These are phyloP conservation scores for Amphiprion percula DNA, from an alignment of 2,113 vertebrate genomes.

Conservation along the genomic window DNA sequence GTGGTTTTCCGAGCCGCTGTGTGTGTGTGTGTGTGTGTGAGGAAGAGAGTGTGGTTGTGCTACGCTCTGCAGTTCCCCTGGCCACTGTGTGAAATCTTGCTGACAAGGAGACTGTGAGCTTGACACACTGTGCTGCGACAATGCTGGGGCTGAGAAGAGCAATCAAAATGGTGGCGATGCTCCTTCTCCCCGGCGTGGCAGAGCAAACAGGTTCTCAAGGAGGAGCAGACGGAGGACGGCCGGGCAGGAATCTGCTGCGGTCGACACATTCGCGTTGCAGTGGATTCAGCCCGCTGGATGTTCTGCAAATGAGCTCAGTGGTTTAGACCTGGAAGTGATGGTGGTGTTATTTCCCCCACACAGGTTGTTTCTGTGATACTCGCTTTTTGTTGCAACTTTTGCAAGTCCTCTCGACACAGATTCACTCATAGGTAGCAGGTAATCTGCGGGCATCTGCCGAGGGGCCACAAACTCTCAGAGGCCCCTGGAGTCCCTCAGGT, in stretches of 20 bases:
- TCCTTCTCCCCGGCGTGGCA: slow-evolving; percentile 79
- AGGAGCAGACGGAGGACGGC: slow-evolving; percentile 67
- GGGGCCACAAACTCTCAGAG: slow-evolving; percentile 1
- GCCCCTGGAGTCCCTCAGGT: background rate
- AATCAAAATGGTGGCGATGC: slow-evolving; percentile 87
- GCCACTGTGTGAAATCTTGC: slow-evolving; percentile 85
- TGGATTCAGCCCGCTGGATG: slow-evolving; percentile 55
- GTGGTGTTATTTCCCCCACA: background rate
- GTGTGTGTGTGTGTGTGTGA: slow-evolving; percentile 18
- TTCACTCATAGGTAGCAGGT: slow-evolving; percentile 31
- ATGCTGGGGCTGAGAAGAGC: slow-evolving; percentile 80
- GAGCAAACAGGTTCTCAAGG: slow-evolving; percentile 83
- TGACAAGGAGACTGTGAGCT: slow-evolving; percentile 84
- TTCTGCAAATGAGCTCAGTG: slow-evolving; percentile 54
- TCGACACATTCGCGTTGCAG: slow-evolving; percentile 58
- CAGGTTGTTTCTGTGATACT: background rate
- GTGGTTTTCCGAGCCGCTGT: slow-evolving; percentile 8
- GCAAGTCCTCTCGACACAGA: slow-evolving; percentile 45
- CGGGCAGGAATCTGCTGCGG: slow-evolving; percentile 69
- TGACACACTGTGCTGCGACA: slow-evolving; percentile 85
- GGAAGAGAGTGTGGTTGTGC: slow-evolving; percentile 41
- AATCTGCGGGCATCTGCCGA: slow-evolving; percentile 2
- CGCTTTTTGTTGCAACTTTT: slow-evolving; percentile 60
- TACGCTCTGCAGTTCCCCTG: slow-evolving; percentile 80
- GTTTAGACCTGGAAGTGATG: slow-evolving; percentile 28